Conservation (phyloP, 2,113 vertebrate genomes). For the Donacobius atricapilla region DNA sequence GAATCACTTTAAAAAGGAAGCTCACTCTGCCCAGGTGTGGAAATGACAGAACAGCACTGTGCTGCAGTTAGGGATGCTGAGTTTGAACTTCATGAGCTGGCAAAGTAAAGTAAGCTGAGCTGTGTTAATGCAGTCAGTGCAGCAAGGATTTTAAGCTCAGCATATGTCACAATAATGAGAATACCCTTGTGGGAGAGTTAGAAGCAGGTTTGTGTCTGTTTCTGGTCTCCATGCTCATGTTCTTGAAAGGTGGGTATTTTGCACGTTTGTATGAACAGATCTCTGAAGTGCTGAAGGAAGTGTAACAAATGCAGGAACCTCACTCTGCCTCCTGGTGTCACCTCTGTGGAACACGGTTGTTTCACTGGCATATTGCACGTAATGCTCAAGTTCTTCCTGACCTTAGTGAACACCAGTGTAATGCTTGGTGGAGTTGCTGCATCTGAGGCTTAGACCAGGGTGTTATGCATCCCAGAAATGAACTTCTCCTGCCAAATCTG, state of each 20-base stretch:
- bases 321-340: not conserved
- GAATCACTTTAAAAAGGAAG: not conserved
- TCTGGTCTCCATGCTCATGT: accelerated
- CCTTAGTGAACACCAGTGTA: accelerated
- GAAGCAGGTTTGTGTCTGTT: not conserved
- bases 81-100: not conserved
- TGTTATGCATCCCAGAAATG: not conserved
- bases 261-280: not conserved
- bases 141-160: not conserved
- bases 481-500: not conserved
- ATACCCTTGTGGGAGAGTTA: not conserved
- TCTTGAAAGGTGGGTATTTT: not conserved
- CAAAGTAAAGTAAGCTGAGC: not conserved
- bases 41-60: not conserved
- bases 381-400: not conserved
- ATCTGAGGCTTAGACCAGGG: not conserved
- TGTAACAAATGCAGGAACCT: not conserved
- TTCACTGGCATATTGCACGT: not conserved
- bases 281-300: not conserved
- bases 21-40: not conserved
- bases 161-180: not conserved
- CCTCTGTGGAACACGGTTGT: not conserved
- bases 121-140: not conserved
- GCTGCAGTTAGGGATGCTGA: not conserved
- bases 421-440: not conserved